These are phyloP conservation scores for Lycocorax pyrrhopterus DNA, from an alignment of 2,113 vertebrate species.

Conservation along the genomic window DNA sequence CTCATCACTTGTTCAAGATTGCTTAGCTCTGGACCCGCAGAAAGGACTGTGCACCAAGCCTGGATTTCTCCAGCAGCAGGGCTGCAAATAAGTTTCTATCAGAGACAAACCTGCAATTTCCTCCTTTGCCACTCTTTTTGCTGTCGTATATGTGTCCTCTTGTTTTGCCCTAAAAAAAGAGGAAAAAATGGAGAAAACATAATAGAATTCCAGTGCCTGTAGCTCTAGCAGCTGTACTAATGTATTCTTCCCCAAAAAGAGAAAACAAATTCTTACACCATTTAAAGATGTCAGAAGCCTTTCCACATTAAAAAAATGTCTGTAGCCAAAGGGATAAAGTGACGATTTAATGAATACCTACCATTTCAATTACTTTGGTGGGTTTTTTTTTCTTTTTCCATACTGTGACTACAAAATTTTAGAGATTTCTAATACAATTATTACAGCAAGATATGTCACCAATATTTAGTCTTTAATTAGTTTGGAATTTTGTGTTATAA, in stretches of 20 bases:
- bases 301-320: not conserved
- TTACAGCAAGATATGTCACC: not conserved
- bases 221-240: not conserved
- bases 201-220: not conserved
- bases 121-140: constrained; percentile 17
- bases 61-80: not conserved
- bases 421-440: not conserved
- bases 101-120: constrained; percentile 31
- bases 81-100: constrained; percentile 28
- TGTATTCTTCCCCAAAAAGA: not conserved
- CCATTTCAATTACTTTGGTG: not conserved
- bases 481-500: not conserved
- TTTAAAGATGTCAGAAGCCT: not conserved
- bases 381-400: not conserved
- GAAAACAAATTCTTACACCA: not conserved
- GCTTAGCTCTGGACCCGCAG: not conserved
- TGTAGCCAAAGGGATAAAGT: not conserved
- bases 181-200: not conserved
- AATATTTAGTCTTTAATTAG: not conserved
- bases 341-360: not conserved
- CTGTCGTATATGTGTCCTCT: not conserved
- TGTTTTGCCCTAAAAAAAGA: not conserved
- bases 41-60: not conserved
- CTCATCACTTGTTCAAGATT: not conserved
- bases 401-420: not conserved